phyloP scores from a whole-genome alignment of 2,888 invertebrate genomes.

The Lycaena phlaeas region DNA sequence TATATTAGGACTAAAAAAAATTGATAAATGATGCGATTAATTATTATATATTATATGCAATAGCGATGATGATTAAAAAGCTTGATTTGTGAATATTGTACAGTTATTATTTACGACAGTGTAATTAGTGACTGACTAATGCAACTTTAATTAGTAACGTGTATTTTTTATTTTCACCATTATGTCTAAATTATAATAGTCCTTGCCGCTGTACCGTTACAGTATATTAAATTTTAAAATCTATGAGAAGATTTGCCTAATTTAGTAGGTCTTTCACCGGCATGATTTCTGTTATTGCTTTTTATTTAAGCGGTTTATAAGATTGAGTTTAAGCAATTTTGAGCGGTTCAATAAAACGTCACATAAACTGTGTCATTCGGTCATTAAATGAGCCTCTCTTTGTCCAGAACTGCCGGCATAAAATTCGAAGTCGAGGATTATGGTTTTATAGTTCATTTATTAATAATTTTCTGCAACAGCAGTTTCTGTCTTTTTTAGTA shows the following conservation, averaged over 20 bases:
- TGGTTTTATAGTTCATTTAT: too few relatives aligned
- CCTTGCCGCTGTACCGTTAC: constrained; percentile 27
- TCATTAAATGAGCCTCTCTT: neutral
- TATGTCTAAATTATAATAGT: constrained; percentile 14
- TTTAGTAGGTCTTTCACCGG: constrained; percentile 41
- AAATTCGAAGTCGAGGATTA: too few relatives aligned
- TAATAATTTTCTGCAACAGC: too few relatives aligned
- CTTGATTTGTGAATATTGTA: too few relatives aligned
- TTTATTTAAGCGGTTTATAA: constrained; percentile 5
- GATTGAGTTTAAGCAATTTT: neutral
- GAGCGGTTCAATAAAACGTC: neutral
- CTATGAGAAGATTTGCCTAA: constrained; percentile 48
- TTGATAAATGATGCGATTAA: too few relatives aligned
- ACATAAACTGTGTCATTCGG: constrained; percentile 6
- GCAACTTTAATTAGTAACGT: neutral
- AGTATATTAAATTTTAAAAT: constrained; percentile 28
- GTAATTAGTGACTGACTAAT: too few relatives aligned
- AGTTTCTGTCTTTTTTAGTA: too few relatives aligned
- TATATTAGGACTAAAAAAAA: too few relatives aligned
- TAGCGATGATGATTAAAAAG: too few relatives aligned
- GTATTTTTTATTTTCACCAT: constrained; percentile 11
- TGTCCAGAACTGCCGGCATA: neutral
- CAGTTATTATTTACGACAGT: too few relatives aligned
- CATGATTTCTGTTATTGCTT: constrained; percentile 21
- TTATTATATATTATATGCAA: too few relatives aligned